A percentile compares a stretch with the other conserved stretches of the same genome.
Conservation (phyloP, 1,140 invertebrate species). For the Tyrophagus putrescentiae region DNA sequence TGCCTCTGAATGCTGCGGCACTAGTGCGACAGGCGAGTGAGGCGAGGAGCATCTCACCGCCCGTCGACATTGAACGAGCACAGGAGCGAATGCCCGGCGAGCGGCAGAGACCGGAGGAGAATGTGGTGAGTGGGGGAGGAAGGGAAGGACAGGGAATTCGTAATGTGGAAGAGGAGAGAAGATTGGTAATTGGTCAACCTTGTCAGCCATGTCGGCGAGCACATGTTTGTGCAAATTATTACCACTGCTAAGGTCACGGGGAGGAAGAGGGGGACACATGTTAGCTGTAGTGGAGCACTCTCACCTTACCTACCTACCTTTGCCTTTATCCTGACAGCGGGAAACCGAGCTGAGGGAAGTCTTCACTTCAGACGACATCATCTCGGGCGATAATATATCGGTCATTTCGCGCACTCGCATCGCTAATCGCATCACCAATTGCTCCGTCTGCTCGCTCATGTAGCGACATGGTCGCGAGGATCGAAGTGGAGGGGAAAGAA, state of each 20-base stretch:
- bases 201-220: neutral
- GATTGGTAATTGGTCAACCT: too few species aligned
- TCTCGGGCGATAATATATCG: conserved; percentile 15
- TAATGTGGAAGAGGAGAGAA: too few species aligned
- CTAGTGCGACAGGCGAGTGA: neutral
- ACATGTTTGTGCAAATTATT: conserved; percentile 1
- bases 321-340: neutral
- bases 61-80: neutral
- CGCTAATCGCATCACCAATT: conserved; percentile 18
- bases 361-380: conserved; percentile 9
- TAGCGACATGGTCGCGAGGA: neutral
- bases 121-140: neutral
- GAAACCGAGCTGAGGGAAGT: neutral
- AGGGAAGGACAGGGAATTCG: too few species aligned
- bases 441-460: conserved; percentile 14
- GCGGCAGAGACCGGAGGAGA: neutral
- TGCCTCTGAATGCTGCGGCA: neutral
- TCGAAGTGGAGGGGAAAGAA: neutral
- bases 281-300: too few species aligned
- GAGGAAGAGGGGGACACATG: too few species aligned
- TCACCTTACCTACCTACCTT: too few species aligned
- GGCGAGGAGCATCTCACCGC: neutral
- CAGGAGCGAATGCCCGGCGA: conserved; percentile 9
- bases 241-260: too few species aligned
- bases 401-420: neutral